phyloP scores from a whole-genome alignment of 2,888 invertebrate species.

The Lysandra coridon region DNA sequence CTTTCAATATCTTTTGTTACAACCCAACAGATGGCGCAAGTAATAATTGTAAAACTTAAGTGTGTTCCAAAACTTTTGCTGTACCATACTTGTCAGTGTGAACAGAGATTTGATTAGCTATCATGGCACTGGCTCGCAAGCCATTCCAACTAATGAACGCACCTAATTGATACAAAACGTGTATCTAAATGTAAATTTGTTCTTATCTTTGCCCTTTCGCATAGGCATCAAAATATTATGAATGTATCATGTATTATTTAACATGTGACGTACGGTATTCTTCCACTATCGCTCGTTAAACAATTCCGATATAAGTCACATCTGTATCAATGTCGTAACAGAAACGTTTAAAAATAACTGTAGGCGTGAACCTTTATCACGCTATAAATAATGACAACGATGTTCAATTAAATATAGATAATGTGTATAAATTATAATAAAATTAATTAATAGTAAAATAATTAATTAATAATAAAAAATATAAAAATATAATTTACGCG shows the following conservation, averaged over 20 bases:
- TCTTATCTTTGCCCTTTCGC: neutral
- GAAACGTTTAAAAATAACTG: conserved; percentile 2
- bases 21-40: neutral
- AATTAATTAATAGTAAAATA: no score
- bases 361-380: conserved; percentile 10
- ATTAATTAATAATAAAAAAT: no score
- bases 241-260: conserved; percentile 12
- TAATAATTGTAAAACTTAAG: neutral
- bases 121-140: no score
- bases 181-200: neutral
- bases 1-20: no score
- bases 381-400: neutral
- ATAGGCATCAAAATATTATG: conserved; percentile 2
- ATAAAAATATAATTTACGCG: no score
- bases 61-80: no score
- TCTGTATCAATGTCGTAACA: conserved; percentile 1
- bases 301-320: neutral
- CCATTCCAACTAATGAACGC: no score
- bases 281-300: neutral
- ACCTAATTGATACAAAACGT: no score
- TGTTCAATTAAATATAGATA: neutral
- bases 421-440: neutral
- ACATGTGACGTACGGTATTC: neutral
- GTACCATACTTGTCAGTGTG: no score
- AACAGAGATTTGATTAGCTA: no score